Evolutionary conservation across 2,113 vertebrate species (phyloP), one percentile per base, ranked within the genome.

Genomic region (Egretta garzetta): DNA sequence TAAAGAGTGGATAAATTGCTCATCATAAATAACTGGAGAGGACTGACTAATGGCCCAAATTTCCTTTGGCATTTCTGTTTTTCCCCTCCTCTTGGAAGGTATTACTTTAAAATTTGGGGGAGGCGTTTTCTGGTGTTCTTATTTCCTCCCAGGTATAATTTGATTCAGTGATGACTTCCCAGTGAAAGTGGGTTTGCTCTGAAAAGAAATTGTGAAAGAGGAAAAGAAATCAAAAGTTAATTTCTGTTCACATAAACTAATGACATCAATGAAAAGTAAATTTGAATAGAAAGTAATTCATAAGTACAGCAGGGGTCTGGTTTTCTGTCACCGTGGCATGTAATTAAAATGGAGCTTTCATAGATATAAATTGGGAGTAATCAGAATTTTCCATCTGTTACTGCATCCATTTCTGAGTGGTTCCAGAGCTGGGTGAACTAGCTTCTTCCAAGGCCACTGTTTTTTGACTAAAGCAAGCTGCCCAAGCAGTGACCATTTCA

Each of bases 291-390:
- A 88, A 96, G 52, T 90, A 91, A 96, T 97, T 98, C 97, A 88
- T 97, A 98, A 98, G 90, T 97, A 95, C 87, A 97, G 95, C 95
- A 96, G 95, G 97, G 95, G 94, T 98, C 97, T 98, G 90, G 66
- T 96, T 96, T 96, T 94, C 90, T 49, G 33, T 93, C 92, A 91
- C 71, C 5, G 4, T 76, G 68, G 58, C 96, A 96, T 91, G 92
- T 94, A 95, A 97, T 97, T 96, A 97, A 96, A 96, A 90, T 1
- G 4, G 53, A 85, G 56, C 41, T 96, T 94, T 55, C 55, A 56
- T 55, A 90, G 88, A 88, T 81, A 94, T 64, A 95, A 94, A 83
- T 93, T 90, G 83, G 56, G 71, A 91, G 73, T 91, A 89, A 93
- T 94, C 92, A 96, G 71, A 90, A 75, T 4, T 16, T 95, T 95